Base-by-base conservation (phyloP, 2,888 invertebrate species). In the Rhamphomyia laevipes region DNA sequence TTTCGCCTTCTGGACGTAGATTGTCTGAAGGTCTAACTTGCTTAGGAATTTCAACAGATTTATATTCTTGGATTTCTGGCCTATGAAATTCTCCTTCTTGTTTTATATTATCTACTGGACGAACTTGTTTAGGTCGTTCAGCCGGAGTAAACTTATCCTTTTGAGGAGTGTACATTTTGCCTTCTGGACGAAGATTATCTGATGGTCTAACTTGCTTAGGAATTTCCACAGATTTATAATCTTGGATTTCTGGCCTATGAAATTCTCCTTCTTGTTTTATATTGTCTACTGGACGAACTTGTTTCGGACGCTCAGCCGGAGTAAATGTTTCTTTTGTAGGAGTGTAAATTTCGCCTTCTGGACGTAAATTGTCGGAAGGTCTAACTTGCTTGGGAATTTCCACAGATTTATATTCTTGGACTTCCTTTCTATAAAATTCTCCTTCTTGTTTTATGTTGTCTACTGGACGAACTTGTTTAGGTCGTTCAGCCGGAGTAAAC, bases 11-110 rank as follows among this genome's bases (percentile, higher is more conserved):
- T n/a, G n/a, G n/a, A n/a, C n/a, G n/a, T n/a, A n/a, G n/a, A n/a
- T n/a, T n/a, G n/a, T n/a, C n/a, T n/a, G n/a, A n/a, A n/a, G n/a
- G n/a, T n/a, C n/a, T n/a, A n/a, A n/a, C n/a, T n/a, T n/a, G n/a
- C n/a, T n/a, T n/a, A n/a, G n/a, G n/a, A n/a, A n/a, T n/a, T n/a
- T n/a, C n/a, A n/a, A n/a, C n/a, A n/a, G n/a, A n/a, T n/a, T n/a
- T n/a, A n/a, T n/a, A 74, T 31, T 66, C 56, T 3, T 69, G 65
- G 30, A 63, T 64, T 33, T 64, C 63, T 0, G 71, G 75, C 6
- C 58, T 55, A 47, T 74, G 72, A 54, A 76, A 76, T 0, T 77
- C 74, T 5, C 84, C 84, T 55, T 76, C 76, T 0, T 77, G 75
- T 49, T 62, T 67, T 1, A 79, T 56, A 61, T 81, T 77, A 58